Evolutionary conservation across 2,113 vertebrate species (phyloP).

Genomic region (Phrynosoma blainvillii): DNA sequence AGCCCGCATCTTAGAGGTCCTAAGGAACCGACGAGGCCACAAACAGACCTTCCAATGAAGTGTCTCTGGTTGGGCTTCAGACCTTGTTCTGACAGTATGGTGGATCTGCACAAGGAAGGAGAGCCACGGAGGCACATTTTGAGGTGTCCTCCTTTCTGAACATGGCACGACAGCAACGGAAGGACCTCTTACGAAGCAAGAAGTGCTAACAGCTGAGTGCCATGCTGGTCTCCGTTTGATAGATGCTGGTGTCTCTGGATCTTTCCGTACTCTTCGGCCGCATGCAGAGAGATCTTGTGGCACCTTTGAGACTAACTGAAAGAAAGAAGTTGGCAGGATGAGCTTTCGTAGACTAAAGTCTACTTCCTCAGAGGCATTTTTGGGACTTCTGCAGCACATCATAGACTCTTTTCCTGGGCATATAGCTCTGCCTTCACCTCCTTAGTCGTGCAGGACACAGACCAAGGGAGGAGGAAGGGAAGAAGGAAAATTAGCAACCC

Average conservation of each 20-base stretch:
- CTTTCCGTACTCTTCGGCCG: not conserved
- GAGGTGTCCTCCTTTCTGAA: not conserved
- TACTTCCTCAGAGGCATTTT: too few relatives aligned
- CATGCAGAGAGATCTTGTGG: too few relatives aligned
- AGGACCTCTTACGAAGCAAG: not conserved
- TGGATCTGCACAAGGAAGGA: not conserved
- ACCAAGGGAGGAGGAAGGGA: not conserved
- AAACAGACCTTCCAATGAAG: not conserved
- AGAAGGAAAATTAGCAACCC: too few relatives aligned
- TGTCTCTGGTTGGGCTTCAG: not conserved
- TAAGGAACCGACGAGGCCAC: slow-evolving; percentile 35
- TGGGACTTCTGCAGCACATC: too few relatives aligned
- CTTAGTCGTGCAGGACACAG: not conserved
- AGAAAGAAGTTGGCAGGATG: too few relatives aligned
- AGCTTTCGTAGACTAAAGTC: too few relatives aligned
- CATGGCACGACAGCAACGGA: not conserved
- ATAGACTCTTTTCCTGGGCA: not conserved
- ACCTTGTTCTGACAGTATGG: not conserved
- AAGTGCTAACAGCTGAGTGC: not conserved
- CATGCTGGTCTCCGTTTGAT: not conserved
- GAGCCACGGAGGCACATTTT: not conserved
- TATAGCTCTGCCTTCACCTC: not conserved
- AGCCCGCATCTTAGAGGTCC: slow-evolving; percentile 71
- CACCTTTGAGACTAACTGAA: too few relatives aligned
- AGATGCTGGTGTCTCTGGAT: too few relatives aligned